Evolutionary conservation across 2,888 invertebrate species (phyloP).

Genomic region (Thera britannica): DNA sequence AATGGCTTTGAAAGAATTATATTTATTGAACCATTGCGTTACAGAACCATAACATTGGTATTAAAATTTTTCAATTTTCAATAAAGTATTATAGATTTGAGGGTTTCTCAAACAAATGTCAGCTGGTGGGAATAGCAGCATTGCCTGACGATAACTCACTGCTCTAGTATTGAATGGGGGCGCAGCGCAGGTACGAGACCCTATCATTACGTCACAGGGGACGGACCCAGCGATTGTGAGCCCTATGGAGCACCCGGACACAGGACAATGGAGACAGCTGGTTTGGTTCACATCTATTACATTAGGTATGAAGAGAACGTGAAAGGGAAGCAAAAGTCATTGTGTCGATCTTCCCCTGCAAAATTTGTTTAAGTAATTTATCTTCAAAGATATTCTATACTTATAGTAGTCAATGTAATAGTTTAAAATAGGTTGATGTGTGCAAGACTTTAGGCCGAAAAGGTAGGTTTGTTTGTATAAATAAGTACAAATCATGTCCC

Average conservation of each 20-base stretch:
- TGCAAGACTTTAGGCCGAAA: too few species aligned
- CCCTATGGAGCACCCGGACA: slow-evolving; percentile 14
- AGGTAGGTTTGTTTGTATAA: too few species aligned
- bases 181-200: slow-evolving; percentile 19
- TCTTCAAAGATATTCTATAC: too few species aligned
- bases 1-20: background rate
- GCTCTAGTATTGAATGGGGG: slow-evolving; percentile 18
- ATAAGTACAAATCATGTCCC: too few species aligned
- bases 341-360: too few species aligned
- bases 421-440: too few species aligned
- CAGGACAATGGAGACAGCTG: slow-evolving; percentile 1
- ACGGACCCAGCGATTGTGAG: slow-evolving; percentile 14
- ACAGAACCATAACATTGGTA: too few species aligned
- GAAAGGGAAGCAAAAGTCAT: too few species aligned
- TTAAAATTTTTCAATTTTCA: too few species aligned
- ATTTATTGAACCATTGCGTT: background rate
- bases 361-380: too few species aligned
- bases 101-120: slow-evolving; percentile 10
- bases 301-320: background rate
- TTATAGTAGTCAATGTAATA: too few species aligned
- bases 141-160: slow-evolving; percentile 17
- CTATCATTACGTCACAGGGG: slow-evolving; percentile 25
- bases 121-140: slow-evolving; percentile 9
- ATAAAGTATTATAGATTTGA: background rate
- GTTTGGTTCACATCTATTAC: background rate